Evolutionary conservation across 1,140 invertebrate genomes (phyloP).

Genomic region (Panagrolaimus sp.): DNA sequence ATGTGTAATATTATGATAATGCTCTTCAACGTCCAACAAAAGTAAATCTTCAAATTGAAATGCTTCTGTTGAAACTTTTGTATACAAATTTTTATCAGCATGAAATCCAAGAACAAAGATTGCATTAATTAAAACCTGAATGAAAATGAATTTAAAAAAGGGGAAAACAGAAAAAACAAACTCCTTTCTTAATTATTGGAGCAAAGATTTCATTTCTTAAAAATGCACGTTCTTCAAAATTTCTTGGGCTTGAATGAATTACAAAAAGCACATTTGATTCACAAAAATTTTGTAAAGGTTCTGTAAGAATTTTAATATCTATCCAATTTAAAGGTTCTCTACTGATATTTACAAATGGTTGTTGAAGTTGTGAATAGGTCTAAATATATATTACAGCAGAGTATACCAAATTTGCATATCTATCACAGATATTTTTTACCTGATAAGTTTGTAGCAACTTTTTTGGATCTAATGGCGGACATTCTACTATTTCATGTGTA

Average conservation of each 20-base stretch:
- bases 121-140: not conserved
- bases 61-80: slow-evolving; percentile 4
- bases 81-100: not conserved
- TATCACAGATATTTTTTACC: too few relatives aligned
- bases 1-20: slow-evolving; percentile 35
- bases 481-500: too few relatives aligned
- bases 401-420: too few relatives aligned
- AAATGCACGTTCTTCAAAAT: not conserved
- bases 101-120: not conserved
- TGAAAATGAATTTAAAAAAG: not conserved
- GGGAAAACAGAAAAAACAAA: too few relatives aligned
- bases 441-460: too few relatives aligned
- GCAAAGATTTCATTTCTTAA: not conserved
- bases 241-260: not conserved
- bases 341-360: too few relatives aligned
- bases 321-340: slow-evolving; percentile 2
- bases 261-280: not conserved
- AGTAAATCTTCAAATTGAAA: not conserved
- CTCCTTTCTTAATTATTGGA: not conserved
- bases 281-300: not conserved
- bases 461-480: too few relatives aligned
- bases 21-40: slow-evolving; percentile 9
- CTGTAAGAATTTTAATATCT: not conserved
- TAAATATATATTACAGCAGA: too few relatives aligned
- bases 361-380: too few relatives aligned